Base-by-base conservation (phyloP, 1,140 invertebrate species). In the Saccostrea cuccullata region DNA sequence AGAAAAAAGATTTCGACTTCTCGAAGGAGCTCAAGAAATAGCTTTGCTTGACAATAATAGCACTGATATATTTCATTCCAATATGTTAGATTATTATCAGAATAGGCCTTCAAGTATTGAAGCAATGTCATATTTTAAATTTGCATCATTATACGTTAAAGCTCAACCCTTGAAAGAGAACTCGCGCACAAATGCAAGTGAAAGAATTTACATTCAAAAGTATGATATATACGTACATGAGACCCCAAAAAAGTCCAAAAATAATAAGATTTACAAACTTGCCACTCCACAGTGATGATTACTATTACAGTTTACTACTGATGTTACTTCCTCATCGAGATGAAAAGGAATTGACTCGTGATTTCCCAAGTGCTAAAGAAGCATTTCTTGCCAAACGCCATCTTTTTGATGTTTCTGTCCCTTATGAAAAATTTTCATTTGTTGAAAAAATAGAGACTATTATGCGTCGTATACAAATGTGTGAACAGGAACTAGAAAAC, bases 231-330 rank as follows among this genome's bases (percentile, higher is more conserved):
- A 15, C n/a, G n/a, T n/a, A n/a, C n/a, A 88, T 90, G 82, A 84
- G 64, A 86, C 89, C 83, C 87, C 64, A 36, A 11, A 86, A 30
- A 77, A 85, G 30, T 55, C 58, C 67, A 83, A 40, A 17, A 55
- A 85, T 90, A 30, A 60, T 91, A 4, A 86, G 87, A 70, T 88
- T 84, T 64, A 86, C 90, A 15, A 89, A 85, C 20, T 88, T 89
- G 85, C 58, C 90, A 20, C n/a, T 88, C 56, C 73, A 58, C 67
- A 84, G 84, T 36, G 89, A 91, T 17, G 90, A 91, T 82, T 90
- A 90, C 83, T 91, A 70, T 88, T 90, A 90, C 86, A 89, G 30
- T 36, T 36, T 36, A 36, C 30, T 36, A 36, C 30, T 36, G 30
- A 36, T 36, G 30, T 36, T 36, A 26, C 88, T 82, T 17, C 90